Evolutionary conservation across 2,888 invertebrate genomes (phyloP).

Genomic region (Nomada hirtipes): DNA sequence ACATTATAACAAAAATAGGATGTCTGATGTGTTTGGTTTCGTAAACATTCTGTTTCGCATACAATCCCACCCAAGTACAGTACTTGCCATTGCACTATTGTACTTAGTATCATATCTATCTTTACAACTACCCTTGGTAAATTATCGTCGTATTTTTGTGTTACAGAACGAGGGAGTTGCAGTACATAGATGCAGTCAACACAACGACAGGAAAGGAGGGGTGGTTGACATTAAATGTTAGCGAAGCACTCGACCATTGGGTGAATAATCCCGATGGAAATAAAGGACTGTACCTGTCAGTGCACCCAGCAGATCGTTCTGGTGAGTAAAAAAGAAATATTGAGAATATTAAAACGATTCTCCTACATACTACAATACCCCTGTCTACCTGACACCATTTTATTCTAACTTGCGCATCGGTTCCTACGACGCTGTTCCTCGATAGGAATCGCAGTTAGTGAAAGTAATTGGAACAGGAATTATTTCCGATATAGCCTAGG

Average conservation of each 20-base stretch:
- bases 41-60: neutral
- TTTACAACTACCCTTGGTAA: neutral
- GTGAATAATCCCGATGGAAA: conserved; percentile 91
- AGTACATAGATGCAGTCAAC: conserved; percentile 90
- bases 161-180: conserved; percentile 89
- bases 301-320: conserved; percentile 90
- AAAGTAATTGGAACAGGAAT: neutral
- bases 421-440: too few relatives aligned
- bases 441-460: too few relatives aligned
- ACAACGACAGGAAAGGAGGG: conserved; percentile 92
- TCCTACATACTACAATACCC: too few relatives aligned
- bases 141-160: too few relatives aligned
- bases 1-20: conserved; percentile 3
- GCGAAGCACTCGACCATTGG: conserved; percentile 92
- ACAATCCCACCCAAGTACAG: neutral
- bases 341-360: too few relatives aligned
- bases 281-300: conserved; percentile 93
- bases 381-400: too few relatives aligned
- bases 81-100: too few relatives aligned
- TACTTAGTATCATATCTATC: neutral
- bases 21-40: neutral
- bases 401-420: too few relatives aligned
- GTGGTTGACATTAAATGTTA: conserved; percentile 95
- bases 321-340: conserved; percentile 83
- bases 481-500: neutral